Conservation (phyloP, 2,888 invertebrate species). For the Linnaemya tessellans region DNA sequence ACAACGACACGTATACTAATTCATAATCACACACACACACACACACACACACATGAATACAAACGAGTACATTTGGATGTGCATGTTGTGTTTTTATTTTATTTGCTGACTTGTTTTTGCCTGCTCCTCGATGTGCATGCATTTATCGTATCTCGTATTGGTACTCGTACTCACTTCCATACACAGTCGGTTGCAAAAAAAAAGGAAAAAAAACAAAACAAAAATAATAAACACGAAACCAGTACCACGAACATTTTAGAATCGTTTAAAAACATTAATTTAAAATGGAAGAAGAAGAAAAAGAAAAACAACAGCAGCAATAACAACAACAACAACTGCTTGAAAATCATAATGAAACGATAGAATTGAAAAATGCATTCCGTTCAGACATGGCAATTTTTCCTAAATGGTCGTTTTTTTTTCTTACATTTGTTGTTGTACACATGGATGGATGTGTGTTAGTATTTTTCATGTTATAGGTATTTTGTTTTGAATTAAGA, state of each 20-base stretch:
- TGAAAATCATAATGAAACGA: constrained; percentile 52
- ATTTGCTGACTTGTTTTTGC: constrained; percentile 53
- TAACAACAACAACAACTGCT: background rate
- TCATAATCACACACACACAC: constrained; percentile 25
- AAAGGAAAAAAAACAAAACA: constrained; percentile 6
- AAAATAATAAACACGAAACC: constrained; percentile 23
- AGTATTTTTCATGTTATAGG: background rate
- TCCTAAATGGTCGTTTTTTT: constrained; percentile 29
- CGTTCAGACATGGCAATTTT: constrained; percentile 64
- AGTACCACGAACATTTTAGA: constrained; percentile 52
- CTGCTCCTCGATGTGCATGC: constrained; percentile 42
- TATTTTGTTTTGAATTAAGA: constrained; percentile 39
- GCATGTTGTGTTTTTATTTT: constrained; percentile 18
- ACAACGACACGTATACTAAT: constrained; percentile 70
- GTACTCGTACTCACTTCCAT: constrained; percentile 64
- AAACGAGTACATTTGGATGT: constrained; percentile 40
- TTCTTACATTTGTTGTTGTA: background rate
- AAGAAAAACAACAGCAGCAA: constrained; percentile 4
- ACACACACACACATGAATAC: constrained; percentile 50
- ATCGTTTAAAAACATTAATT: constrained; percentile 59
- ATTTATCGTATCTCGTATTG: constrained; percentile 67
- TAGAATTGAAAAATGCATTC: constrained; percentile 69
- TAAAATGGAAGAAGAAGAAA: constrained; percentile 29
- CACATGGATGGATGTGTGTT: constrained; percentile 15
- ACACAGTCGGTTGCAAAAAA: constrained; percentile 37